A percentile compares a stretch with the other conserved stretches of the same genome.
These are phyloP conservation scores for Steinernema feltiae DNA, from an alignment of 1,140 invertebrate species.

Conservation along the genomic window DNA sequence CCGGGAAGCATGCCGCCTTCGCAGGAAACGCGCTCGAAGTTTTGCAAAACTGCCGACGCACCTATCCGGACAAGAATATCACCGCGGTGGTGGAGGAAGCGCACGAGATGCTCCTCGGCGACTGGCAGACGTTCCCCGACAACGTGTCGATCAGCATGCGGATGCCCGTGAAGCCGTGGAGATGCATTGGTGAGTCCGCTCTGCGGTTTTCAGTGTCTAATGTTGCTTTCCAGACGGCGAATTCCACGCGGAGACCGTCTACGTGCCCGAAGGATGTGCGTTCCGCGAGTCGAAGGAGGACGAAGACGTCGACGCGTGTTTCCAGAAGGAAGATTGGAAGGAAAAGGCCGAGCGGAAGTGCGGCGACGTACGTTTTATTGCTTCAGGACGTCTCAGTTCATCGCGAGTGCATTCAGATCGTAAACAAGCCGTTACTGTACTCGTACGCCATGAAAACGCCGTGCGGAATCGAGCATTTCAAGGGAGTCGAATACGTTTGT, in stretches of 20 bases:
- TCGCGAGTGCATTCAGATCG: not conserved
- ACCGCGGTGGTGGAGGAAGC: not conserved
- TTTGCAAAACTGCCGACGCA: not conserved
- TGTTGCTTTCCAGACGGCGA: not conserved
- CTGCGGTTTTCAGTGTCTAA: not conserved
- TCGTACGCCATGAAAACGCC: not conserved
- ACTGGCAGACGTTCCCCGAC: not conserved
- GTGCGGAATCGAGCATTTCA: not conserved
- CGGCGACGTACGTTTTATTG: not conserved
- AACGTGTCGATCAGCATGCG: not conserved
- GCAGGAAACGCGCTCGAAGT: not conserved
- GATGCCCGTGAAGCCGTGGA: not conserved
- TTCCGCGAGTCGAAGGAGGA: not conserved
- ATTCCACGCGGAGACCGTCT: not conserved
- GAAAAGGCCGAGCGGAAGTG: not conserved
- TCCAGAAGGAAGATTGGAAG: not conserved
- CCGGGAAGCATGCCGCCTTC: not conserved
- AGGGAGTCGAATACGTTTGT: not conserved
- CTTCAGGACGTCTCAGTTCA: not conserved
- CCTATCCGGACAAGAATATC: not conserved
- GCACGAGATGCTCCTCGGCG: not conserved
- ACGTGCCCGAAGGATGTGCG: not conserved
- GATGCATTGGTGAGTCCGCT: not conserved
- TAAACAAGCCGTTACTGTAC: not conserved
- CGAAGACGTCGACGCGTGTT: not conserved